Evolutionary conservation across 2,888 invertebrate species (phyloP).

Genomic region (Polymixis lichenea): DNA sequence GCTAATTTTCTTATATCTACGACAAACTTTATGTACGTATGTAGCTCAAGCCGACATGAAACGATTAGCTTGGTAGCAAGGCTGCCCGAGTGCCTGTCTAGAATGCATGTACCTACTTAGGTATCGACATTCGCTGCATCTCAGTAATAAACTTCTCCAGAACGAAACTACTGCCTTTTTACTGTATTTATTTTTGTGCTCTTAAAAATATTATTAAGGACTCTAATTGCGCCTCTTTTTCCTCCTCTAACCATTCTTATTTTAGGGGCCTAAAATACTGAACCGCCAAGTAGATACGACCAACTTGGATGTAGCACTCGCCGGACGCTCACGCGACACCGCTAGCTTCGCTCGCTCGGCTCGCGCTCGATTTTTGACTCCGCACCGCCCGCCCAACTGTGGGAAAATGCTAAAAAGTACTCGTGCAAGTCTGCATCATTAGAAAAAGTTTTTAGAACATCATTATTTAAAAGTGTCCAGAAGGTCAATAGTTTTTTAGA

Average conservation of each 20-base stretch:
- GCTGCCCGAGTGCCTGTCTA: constrained; percentile 18
- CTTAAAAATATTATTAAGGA: neutral
- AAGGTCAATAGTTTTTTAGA: neutral
- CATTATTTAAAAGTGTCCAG: neutral
- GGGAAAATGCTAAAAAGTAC: neutral
- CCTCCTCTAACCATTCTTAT: neutral
- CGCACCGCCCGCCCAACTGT: too few species aligned
- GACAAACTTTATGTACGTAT: neutral
- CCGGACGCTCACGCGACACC: neutral
- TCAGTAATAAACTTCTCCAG: neutral
- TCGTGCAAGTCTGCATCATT: neutral
- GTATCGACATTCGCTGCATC: neutral
- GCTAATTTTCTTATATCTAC: neutral
- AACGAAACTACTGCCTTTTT: neutral
- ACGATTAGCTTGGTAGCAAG: constrained; percentile 9
- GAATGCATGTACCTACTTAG: neutral
- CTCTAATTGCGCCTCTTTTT: neutral
- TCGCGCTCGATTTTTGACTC: neutral
- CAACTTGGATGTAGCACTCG: neutral
- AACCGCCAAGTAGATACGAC: neutral
- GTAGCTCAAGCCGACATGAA: neutral
- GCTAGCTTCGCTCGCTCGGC: too few species aligned
- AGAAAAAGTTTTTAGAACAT: neutral
- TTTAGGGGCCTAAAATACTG: neutral
- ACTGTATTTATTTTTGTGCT: neutral